Conservation (phyloP, 2,113 vertebrate genomes). For the Salvator merianae region DNA sequence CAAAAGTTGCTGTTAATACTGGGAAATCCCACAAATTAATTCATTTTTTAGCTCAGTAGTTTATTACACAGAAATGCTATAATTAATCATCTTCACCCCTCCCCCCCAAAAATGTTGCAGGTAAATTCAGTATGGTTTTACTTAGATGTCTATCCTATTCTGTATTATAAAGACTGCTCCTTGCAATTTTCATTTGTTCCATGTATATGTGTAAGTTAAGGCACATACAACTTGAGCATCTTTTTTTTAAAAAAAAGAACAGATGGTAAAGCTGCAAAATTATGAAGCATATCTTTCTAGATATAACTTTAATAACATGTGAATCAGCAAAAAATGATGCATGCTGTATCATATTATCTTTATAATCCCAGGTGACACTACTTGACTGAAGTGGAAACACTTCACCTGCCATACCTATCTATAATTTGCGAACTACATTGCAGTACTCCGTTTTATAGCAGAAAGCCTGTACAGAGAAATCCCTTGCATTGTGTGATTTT, state of each 20-base stretch:
- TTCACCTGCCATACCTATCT: accelerated
- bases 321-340: neutral
- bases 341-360: accelerated
- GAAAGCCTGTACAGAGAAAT: too few species aligned
- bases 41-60: conserved; percentile 3
- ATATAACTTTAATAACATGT: neutral
- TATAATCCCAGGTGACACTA: conserved; percentile 19
- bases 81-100: too few species aligned
- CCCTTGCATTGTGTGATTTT: too few species aligned
- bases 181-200: neutral
- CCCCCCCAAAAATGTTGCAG: neutral
- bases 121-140: neutral
- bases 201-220: too few species aligned
- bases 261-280: neutral
- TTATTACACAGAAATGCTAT: neutral
- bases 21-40: neutral
- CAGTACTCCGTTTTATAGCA: too few species aligned
- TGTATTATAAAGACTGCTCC: neutral
- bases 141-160: neutral
- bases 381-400: conserved; percentile 28
- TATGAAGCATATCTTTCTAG: accelerated
- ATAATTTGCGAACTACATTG: too few species aligned
- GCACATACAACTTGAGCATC: neutral
- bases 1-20: accelerated
- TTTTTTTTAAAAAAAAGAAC: neutral